These are phyloP conservation scores for Myzus persicae DNA, from an alignment of 1,140 invertebrate genomes.

Conservation along the genomic window DNA sequence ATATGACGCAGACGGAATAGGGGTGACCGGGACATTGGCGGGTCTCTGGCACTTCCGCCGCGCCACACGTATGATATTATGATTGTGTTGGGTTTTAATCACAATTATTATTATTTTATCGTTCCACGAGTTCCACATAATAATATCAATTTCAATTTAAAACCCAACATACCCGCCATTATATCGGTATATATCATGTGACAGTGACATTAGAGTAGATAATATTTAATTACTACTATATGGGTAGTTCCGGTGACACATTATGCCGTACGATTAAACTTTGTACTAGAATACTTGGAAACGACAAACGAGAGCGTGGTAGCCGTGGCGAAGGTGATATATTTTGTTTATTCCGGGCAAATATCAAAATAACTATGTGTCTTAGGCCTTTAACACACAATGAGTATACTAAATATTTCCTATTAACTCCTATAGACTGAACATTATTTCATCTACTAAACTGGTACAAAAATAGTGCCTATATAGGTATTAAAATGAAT, in stretches of 20 bases:
- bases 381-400: background rate
- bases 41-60: too few species aligned
- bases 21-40: background rate
- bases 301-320: background rate
- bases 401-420: background rate
- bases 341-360: background rate
- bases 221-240: background rate
- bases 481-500: background rate
- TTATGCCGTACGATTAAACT: background rate
- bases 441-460: background rate
- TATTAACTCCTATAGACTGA: background rate
- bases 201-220: background rate
- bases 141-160: background rate
- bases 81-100: background rate
- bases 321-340: background rate
- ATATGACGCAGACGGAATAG: background rate
- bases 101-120: background rate
- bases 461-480: too few species aligned
- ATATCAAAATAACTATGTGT: background rate
- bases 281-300: background rate
- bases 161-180: background rate
- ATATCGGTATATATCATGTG: background rate
- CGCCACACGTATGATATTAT: background rate
- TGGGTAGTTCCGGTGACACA: too few species aligned
- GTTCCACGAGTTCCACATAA: background rate